Evolutionary conservation across 2,113 vertebrate genomes (phyloP), one percentile per base, ranked within the genome.

Genomic region (Oncorhynchus gorbuscha): DNA sequence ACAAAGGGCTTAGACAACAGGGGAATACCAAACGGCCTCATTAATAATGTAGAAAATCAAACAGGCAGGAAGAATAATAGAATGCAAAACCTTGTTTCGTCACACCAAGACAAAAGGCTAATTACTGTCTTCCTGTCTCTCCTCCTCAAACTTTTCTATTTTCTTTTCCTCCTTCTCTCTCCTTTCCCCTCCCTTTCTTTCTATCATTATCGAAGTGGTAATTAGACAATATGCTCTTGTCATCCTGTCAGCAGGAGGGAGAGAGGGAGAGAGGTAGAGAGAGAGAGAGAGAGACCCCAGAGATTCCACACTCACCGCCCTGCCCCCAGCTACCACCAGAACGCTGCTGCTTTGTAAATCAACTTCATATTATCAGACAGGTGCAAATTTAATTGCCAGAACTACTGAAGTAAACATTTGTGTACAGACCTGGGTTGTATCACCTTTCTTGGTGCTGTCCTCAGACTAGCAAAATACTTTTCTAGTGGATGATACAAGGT

Each of bases 301-400:
- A 51, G 14, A 51, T 51, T 51, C 49, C 49, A 22, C 6, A 12
- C 9, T 65, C 24, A 26, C 62, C 5, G 3, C 67, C 55, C 79
- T 72, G 51, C 74, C 12, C 51, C 3, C 14, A 45, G 39, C 39
- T 55, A 55, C 12, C 49, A 13, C 11, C 49, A 0, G 49, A 51
- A 51, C 14, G 1, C 49, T 16, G 12, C 16, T 61, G 12, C 16
- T 58, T 86, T 75, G n/a, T 73, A 74, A 18, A 81, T 58, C 65
- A 30, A 72, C 65, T 75, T 67, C 58, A 68, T 58, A 24, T 24
- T 68, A 62, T 68, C 14, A 4, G 39, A 84, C 84, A 88, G 86
- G 84, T 86, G 81, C 86, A 71, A 79, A 84, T 89, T 85, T 89
- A 87, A 90, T 89, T 88, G 81, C 67, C 79, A 76, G 68, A 85